Conservation (phyloP, 2,113 vertebrate genomes). For the Leptosomus discolor region DNA sequence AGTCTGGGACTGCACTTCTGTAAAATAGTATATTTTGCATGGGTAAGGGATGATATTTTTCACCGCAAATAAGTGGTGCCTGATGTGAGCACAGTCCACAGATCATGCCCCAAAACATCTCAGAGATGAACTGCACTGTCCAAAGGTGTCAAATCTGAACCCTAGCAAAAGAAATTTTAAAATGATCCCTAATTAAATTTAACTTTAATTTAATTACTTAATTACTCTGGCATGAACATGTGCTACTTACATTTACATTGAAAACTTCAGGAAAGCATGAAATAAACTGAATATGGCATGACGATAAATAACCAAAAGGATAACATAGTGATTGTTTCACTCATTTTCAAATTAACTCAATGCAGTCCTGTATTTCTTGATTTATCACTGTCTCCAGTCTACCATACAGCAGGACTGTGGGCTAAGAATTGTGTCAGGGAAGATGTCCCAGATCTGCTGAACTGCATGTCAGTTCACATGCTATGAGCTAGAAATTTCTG, state of each 20-base stretch:
- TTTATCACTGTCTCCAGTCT: neutral
- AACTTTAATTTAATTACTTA: neutral
- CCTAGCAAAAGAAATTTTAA: neutral
- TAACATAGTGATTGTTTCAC: neutral
- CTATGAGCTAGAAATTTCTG: neutral
- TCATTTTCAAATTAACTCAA: neutral
- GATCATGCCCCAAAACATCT: neutral
- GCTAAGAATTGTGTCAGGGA: neutral
- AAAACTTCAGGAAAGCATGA: neutral
- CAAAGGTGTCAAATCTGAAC: neutral
- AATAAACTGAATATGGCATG: neutral
- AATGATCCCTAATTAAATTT: neutral
- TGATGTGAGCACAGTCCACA: neutral
- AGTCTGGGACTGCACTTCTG: neutral
- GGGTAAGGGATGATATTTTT: neutral
- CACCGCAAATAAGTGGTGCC: neutral
- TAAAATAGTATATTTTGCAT: too few species aligned
- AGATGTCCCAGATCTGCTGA: neutral
- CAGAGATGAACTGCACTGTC: neutral
- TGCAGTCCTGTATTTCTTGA: neutral
- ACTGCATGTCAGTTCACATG: neutral
- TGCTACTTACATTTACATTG: neutral
- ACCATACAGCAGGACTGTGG: neutral
- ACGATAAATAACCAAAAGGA: neutral
- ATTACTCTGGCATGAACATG: neutral